Percentiles rank a stretch among this genome's conserved stretches.
These are phyloP conservation scores for Emydoidea blandingii DNA, from an alignment of 2,797 vertebrate genomes.

Conservation along the genomic window DNA sequence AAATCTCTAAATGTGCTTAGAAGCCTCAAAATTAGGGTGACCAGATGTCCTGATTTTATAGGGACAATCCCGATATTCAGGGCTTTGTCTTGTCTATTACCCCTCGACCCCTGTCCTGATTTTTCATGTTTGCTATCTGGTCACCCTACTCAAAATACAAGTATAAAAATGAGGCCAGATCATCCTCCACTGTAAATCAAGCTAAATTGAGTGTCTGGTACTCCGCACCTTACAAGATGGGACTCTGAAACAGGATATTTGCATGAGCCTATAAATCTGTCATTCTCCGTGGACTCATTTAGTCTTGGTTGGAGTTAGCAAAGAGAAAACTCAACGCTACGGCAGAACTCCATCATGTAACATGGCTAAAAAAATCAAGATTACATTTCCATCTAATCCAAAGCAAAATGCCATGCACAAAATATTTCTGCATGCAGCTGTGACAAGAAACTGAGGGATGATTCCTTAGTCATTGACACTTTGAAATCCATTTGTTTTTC, in stretches of 20 bases:
- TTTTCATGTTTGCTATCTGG: too few species aligned
- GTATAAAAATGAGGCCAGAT: not conserved
- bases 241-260: not conserved
- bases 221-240: not conserved
- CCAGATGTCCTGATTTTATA: too few species aligned
- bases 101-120: too few species aligned
- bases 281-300: not conserved
- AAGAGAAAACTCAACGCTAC: not conserved
- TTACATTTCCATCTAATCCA: fast-evolving
- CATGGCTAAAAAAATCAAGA: not conserved
- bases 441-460: not conserved
- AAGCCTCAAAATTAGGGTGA: not conserved
- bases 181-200: not conserved
- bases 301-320: not conserved
- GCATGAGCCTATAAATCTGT: not conserved
- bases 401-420: not conserved
- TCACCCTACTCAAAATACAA: not conserved
- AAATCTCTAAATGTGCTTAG: not conserved
- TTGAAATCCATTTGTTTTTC: not conserved
- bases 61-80: too few species aligned
- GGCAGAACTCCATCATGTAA: not conserved
- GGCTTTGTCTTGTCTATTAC: too few species aligned
- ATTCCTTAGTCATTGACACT: not conserved
- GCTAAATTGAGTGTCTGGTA: not conserved
- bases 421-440: not conserved